These are phyloP conservation scores for Nibea albiflora DNA, from an alignment of 2,113 vertebrate species.

Conservation along the genomic window DNA sequence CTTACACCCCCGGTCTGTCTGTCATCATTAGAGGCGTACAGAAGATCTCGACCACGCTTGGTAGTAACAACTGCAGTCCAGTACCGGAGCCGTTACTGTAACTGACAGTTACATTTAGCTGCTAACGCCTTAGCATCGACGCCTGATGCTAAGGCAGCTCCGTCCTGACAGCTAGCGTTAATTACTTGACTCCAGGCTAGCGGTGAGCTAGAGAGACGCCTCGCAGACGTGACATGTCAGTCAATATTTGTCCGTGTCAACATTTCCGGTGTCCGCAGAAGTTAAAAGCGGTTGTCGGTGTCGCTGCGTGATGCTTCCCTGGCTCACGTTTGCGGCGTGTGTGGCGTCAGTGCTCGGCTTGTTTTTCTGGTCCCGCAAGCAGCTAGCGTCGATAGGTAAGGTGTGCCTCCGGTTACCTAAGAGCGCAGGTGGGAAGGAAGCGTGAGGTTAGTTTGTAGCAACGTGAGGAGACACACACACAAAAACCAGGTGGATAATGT, in stretches of 20 bases:
- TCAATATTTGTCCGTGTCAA: background rate
- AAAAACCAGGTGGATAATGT: no score
- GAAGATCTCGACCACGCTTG: background rate
- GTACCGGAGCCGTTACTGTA: no score
- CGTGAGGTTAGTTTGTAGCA: background rate
- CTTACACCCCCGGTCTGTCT: background rate
- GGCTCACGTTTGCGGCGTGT: conserved; percentile 30
- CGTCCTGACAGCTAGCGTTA: conserved; percentile 6
- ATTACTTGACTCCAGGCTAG: background rate
- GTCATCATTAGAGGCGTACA: background rate
- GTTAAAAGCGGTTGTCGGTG: background rate
- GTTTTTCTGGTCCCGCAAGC: conserved; percentile 83
- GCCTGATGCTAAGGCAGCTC: conserved; percentile 8
- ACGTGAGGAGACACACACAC: background rate
- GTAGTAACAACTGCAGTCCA: no score
- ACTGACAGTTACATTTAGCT: no score
- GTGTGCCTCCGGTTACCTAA: conserved; percentile 44
- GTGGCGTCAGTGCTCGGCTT: conserved; percentile 60
- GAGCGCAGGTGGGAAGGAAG: background rate
- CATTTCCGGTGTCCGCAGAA: background rate
- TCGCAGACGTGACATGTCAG: background rate
- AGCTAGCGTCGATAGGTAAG: conserved; percentile 56
- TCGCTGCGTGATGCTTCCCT: conserved; percentile 19
- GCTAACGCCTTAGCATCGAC: conserved; percentile 15
- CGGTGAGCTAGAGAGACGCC: background rate